Evolutionary conservation across 2,888 invertebrate species (phyloP).

Genomic region (Thyatira batis): DNA sequence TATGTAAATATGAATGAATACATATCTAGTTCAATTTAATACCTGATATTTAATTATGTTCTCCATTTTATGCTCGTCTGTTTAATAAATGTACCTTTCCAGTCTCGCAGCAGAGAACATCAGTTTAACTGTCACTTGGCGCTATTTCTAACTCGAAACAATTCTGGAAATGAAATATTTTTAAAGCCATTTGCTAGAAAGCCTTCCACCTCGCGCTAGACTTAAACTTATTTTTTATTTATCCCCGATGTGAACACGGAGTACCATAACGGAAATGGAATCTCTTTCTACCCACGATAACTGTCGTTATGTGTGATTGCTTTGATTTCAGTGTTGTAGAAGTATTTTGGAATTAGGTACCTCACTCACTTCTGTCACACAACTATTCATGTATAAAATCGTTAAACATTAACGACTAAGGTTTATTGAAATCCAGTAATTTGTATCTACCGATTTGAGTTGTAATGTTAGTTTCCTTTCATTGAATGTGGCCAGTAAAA

Average conservation of each 20-base stretch:
- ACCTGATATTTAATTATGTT: not conserved
- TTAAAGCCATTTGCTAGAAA: slow-evolving; percentile 76
- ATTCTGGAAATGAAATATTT: slow-evolving; percentile 78
- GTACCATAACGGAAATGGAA: slow-evolving; percentile 1
- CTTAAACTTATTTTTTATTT: slow-evolving; percentile 65
- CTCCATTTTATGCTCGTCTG: slow-evolving; percentile 45
- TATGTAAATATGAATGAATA: not conserved
- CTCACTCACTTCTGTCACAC: no score
- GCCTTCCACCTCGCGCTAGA: slow-evolving; percentile 58
- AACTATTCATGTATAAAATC: no score
- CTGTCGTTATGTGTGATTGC: slow-evolving; percentile 1
- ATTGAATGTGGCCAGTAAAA: no score
- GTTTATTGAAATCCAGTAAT: no score
- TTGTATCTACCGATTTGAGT: no score
- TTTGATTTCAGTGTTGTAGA: not conserved
- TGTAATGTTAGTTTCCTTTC: no score
- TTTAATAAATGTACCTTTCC: slow-evolving; percentile 70
- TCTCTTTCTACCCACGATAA: not conserved
- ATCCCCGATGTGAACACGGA: slow-evolving; percentile 23
- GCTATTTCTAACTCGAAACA: slow-evolving; percentile 73
- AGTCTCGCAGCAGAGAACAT: slow-evolving; percentile 60
- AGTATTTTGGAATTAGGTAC: not conserved
- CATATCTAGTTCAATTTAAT: not conserved
- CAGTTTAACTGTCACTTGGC: slow-evolving; percentile 75
- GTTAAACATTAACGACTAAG: no score